Evolutionary conservation across 1,140 invertebrate genomes (phyloP), one percentile per base, ranked within the genome.

Genomic region (Battus philenor): DNA sequence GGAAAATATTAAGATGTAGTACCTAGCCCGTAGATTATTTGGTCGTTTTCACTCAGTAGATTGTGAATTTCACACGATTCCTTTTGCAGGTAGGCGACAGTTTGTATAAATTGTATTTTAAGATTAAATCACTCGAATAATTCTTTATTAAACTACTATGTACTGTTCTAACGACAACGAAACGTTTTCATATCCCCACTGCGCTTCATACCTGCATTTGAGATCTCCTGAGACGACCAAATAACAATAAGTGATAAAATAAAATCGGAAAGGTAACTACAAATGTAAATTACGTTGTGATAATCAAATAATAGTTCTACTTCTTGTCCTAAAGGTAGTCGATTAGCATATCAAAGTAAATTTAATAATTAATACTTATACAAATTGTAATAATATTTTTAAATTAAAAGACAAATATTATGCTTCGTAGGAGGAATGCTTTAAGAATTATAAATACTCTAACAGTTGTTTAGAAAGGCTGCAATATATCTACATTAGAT

Each of bases 1-100:
- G 97, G 71, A 98, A 97, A 84, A 91, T 99, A 47, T 92, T 98
- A 80, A 88, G 88, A 52, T 86, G 90, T 58, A 89, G 90, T 53
- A 84, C 85, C 77, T 87, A 87, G 79, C 85, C 79, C 62, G 59
- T 62, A 50, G 73, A 85, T 38, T 86, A 82, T 72, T 74, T 81
- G 71, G 77, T 86, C 75, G 75, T 86, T 67, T 85, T 79, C 44
- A 68, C 68, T 2, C 69, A 76, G 54, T 76, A 79, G 68, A 66
- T 73, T 63, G 65, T 55, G 17, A 22, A 24, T 41, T 44, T n/a
- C n/a, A n/a, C n/a, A n/a, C n/a, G n/a, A n/a, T n/a, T n/a, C n/a
- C n/a, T n/a, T n/a, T 10, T 24, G n/a, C 27, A n/a, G n/a, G n/a
- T n/a, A n/a, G n/a, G n/a, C n/a, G n/a, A n/a, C n/a, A n/a, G n/a